phyloP scores from a whole-genome alignment of 2,113 vertebrate genomes.

The Pseudorasbora parva region DNA sequence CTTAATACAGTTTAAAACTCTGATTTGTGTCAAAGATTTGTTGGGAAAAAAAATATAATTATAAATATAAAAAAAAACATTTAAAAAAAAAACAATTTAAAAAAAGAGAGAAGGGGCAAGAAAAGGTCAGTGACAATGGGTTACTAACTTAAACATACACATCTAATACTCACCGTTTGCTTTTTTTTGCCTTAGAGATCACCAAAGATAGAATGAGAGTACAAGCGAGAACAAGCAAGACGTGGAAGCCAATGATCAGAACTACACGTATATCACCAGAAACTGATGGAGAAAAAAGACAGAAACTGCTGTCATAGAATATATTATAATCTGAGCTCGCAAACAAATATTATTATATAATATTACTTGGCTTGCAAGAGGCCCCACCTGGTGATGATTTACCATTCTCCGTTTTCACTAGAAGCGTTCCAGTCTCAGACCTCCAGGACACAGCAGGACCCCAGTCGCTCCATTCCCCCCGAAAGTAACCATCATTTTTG shows the following conservation, averaged over 20 bases:
- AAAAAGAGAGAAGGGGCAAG: neutral
- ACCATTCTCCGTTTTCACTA: too few species aligned
- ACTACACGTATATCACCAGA: neutral
- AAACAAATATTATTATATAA: neutral
- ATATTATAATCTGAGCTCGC: neutral
- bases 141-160: neutral
- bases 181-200: slow-evolving; percentile 12
- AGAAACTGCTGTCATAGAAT: neutral
- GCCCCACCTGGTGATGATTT: neutral
- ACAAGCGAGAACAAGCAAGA: neutral
- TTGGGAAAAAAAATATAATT: too few species aligned
- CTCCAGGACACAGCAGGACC: slow-evolving; percentile 65
- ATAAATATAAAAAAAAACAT: too few species aligned
- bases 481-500: fast-evolving
- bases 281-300: neutral
- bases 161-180: slow-evolving; percentile 1
- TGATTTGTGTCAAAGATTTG: too few species aligned
- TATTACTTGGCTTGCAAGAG: neutral
- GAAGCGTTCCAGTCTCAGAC: neutral
- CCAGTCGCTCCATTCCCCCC: slow-evolving; percentile 74
- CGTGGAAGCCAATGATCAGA: neutral
- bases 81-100: too few species aligned
- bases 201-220: neutral
- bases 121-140: neutral
- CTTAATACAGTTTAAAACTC: too few species aligned